phyloP scores from a whole-genome alignment of 2,888 invertebrate species.

The Lithodes maja region DNA sequence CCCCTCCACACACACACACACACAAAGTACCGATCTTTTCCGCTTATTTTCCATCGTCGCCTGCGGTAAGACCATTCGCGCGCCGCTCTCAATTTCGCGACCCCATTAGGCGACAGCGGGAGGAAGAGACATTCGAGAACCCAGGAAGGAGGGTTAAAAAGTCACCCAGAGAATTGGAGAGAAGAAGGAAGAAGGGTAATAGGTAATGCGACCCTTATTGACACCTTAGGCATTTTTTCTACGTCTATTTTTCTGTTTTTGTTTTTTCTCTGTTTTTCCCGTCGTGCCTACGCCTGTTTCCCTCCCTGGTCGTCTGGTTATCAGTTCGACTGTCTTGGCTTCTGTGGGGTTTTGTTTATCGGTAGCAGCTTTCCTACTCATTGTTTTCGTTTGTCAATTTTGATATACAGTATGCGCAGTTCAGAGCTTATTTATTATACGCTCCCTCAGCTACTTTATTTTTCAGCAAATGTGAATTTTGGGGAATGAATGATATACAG shows the following conservation, averaged over 20 bases:
- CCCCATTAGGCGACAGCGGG: slow-evolving; percentile 1
- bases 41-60: neutral
- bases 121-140: slow-evolving; percentile 30
- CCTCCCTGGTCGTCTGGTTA: neutral
- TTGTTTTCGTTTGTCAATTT: no score
- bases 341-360: no score
- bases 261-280: neutral
- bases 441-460: no score
- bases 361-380: no score
- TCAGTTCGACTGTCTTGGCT: neutral
- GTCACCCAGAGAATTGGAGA: slow-evolving; percentile 42
- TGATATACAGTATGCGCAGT: no score
- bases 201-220: slow-evolving; percentile 5
- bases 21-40: neutral
- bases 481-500: no score
- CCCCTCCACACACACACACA: neutral
- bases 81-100: slow-evolving; percentile 9
- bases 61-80: neutral
- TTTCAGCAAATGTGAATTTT: no score
- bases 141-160: slow-evolving; percentile 24
- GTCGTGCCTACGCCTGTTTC: neutral
- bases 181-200: slow-evolving; percentile 41
- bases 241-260: neutral
- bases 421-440: no score
- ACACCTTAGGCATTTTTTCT: neutral